phyloP scores from a whole-genome alignment of 2,113 vertebrate species.

The Elanoides forficatus region DNA sequence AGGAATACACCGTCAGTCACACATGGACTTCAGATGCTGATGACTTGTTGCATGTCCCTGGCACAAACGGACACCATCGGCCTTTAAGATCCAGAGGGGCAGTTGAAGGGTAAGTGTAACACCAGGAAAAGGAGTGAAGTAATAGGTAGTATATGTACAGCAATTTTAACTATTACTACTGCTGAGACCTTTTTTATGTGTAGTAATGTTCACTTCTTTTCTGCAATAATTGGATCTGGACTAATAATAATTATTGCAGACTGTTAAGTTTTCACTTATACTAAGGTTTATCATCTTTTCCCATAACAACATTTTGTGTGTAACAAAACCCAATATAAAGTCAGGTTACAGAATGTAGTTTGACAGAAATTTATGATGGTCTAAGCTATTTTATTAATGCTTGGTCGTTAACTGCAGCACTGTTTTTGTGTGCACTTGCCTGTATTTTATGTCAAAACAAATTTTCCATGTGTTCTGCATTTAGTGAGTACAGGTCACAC shows the following conservation, averaged over 20 bases:
- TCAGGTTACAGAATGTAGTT: neutral
- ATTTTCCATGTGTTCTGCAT: neutral
- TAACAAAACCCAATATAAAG: neutral
- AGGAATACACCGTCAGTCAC: neutral
- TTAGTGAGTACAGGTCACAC: neutral
- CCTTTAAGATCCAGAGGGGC: neutral
- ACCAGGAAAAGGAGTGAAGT: neutral
- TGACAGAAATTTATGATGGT: neutral
- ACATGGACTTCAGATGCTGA: accelerated
- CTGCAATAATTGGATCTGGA: neutral
- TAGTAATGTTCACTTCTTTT: neutral
- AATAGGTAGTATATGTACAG: neutral
- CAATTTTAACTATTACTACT: neutral
- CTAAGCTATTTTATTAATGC: neutral
- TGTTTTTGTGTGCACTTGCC: neutral
- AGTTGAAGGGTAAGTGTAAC: neutral
- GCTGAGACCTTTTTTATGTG: neutral
- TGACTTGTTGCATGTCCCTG: neutral
- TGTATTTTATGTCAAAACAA: neutral
- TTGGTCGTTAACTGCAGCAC: neutral
- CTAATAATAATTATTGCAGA: neutral
- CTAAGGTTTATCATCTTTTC: neutral
- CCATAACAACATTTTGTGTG: neutral
- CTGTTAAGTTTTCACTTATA: neutral
- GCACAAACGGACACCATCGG: accelerated